phyloP scores from a whole-genome alignment of 2,113 vertebrate species.

The Phalacrocorax brasilianus region DNA sequence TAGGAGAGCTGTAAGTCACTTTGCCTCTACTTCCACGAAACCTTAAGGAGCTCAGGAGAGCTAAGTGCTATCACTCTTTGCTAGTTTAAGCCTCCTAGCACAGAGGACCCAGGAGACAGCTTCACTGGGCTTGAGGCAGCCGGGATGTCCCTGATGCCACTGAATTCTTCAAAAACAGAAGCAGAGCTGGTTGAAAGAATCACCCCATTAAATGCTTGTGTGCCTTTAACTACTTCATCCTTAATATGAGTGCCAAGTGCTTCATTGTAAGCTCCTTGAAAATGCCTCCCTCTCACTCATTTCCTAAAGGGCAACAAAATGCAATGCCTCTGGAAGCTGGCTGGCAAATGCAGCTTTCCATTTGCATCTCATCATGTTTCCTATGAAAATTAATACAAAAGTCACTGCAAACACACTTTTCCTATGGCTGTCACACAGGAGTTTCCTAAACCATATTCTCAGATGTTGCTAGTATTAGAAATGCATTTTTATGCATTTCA shows the following conservation, averaged over 20 bases:
- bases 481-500: constrained; percentile 1
- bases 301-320: not conserved
- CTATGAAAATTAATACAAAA: constrained; percentile 8
- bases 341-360: not conserved
- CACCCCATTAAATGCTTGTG: not conserved
- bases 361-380: not conserved
- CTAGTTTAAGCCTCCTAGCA: not conserved
- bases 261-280: not conserved
- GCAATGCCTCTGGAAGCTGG: not conserved
- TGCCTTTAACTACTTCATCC: not conserved
- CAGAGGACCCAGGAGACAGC: not conserved
- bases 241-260: not conserved
- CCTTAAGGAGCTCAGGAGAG: constrained; percentile 16
- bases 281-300: not conserved
- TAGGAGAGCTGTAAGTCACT: constrained; percentile 33
- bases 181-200: not conserved
- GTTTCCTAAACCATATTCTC: not conserved
- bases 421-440: not conserved
- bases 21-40: not conserved
- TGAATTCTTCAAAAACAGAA: not conserved
- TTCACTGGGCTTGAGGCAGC: not conserved
- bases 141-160: not conserved
- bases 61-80: not conserved
- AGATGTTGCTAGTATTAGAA: not conserved
- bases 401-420: not conserved